These are phyloP conservation scores for Euzophera pinguis DNA, from an alignment of 2,888 invertebrate genomes.

Conservation along the genomic window DNA sequence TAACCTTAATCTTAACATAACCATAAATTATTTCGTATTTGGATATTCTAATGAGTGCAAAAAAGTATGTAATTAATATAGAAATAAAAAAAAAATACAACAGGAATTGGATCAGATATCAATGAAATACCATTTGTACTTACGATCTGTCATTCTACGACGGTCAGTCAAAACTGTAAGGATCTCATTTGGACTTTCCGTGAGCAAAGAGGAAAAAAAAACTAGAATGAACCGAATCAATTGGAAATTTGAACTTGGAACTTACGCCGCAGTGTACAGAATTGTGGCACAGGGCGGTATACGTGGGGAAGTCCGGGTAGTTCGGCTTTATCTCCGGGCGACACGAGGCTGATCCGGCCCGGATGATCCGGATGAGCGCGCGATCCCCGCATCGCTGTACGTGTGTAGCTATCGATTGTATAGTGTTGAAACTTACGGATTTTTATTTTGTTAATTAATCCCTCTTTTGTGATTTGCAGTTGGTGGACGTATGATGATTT, in stretches of 20 bases:
- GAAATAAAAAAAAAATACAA: too few species aligned
- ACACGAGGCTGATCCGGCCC: slow-evolving; percentile 70
- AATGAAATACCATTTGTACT: too few species aligned
- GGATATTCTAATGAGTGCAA: too few species aligned
- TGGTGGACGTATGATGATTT: too few species aligned
- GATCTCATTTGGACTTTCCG: too few species aligned
- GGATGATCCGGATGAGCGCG: slow-evolving; percentile 73
- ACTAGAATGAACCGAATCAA: background rate
- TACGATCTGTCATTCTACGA: too few species aligned
- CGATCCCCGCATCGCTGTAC: slow-evolving; percentile 45
- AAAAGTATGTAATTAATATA: too few species aligned
- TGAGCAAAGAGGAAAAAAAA: background rate
- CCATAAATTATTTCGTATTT: too few species aligned
- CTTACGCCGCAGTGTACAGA: slow-evolving; percentile 17
- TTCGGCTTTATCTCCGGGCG: slow-evolving; percentile 68
- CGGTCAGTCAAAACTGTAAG: too few species aligned
- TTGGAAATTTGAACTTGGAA: slow-evolving; percentile 17
- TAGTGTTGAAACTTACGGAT: slow-evolving; percentile 19
- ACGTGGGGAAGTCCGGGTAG: slow-evolving; percentile 35
- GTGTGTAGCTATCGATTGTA: slow-evolving; percentile 41
- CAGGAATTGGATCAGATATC: too few species aligned
- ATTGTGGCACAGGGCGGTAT: slow-evolving; percentile 19
- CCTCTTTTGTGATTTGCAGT: too few species aligned
- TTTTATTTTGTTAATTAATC: slow-evolving; percentile 12
- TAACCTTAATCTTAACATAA: background rate